Conservation (phyloP, 2,888 invertebrate species). For the Amphipoea oculea region DNA sequence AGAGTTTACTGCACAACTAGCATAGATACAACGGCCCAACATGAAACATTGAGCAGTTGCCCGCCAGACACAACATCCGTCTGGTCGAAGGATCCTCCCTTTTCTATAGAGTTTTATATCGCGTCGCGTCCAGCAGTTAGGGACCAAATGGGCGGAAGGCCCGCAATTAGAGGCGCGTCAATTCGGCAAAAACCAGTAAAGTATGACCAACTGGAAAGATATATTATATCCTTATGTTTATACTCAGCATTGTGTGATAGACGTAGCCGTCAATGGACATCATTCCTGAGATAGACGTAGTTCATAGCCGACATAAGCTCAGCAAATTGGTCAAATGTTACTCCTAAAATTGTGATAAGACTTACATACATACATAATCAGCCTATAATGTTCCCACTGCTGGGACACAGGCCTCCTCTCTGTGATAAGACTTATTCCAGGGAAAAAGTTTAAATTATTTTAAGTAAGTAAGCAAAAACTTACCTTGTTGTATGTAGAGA, state of each 20-base stretch:
- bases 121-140: background rate
- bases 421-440: background rate
- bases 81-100: no score
- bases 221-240: background rate
- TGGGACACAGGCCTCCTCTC: no score
- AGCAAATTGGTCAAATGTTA: background rate
- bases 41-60: no score
- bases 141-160: background rate
- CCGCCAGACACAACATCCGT: no score
- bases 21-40: no score
- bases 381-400: no score
- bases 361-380: no score
- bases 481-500: constrained; percentile 11
- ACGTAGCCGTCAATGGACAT: background rate
- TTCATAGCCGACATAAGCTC: background rate
- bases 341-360: background rate
- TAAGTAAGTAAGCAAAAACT: constrained; percentile 2
- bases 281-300: no score
- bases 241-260: background rate
- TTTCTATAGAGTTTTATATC: no score
- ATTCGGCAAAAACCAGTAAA: background rate
- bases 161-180: background rate
- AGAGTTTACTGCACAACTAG: no score
- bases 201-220: background rate
- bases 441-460: background rate